Percentiles rank a stretch among this genome's conserved stretches.
phyloP scores from a whole-genome alignment of 2,797 vertebrate genomes.

The Crax fasciolata region DNA sequence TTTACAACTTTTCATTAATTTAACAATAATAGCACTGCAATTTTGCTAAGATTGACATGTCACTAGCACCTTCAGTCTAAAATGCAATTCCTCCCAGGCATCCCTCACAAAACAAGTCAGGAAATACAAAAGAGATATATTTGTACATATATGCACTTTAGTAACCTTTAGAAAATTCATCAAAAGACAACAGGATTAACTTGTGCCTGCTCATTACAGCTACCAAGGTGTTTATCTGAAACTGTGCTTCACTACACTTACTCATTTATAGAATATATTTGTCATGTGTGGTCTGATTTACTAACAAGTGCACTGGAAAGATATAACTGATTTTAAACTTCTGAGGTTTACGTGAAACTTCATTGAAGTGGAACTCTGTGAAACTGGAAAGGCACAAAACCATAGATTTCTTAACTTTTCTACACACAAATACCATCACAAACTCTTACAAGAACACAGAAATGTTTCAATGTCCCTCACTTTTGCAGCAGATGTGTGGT shows the following conservation, averaged over 20 bases:
- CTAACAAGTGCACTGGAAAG: not conserved
- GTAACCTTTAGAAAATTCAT: not conserved
- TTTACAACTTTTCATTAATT: conserved; percentile 35
- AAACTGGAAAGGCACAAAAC: not conserved
- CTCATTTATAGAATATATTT: not conserved
- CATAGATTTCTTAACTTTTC: not conserved
- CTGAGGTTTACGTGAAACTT: not conserved
- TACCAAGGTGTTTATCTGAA: not conserved
- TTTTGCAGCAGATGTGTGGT: conserved; percentile 2
- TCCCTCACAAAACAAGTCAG: not conserved
- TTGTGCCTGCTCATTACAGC: not conserved
- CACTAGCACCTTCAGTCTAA: not conserved
- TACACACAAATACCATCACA: not conserved
- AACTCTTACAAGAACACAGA: not conserved
- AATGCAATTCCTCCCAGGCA: not conserved
- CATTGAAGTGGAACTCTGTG: not conserved
- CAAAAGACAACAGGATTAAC: not conserved
- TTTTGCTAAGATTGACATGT: conserved; percentile 42
- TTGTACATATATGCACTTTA: not conserved
- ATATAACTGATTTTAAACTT: not conserved
- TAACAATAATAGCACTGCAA: not conserved
- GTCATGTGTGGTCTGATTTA: fast-evolving
- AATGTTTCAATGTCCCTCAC: not conserved
- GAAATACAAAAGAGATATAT: not conserved
- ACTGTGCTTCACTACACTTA: not conserved